Evolutionary conservation across 2,797 vertebrate genomes (phyloP).

Genomic region (Naso thynnoides): DNA sequence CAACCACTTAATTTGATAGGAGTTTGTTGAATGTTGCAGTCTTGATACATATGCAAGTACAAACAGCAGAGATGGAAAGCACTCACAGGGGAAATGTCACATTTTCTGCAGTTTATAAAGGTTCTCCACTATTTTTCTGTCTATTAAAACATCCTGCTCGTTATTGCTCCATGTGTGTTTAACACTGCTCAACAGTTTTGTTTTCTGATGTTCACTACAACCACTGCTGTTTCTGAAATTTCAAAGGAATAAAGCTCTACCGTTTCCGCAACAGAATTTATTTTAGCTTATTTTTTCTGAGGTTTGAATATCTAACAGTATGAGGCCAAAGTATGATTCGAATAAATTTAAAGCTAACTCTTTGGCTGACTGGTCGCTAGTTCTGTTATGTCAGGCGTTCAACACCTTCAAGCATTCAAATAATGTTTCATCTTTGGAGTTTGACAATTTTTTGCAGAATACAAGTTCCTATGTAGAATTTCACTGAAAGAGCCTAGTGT

Average conservation of each 20-base stretch:
- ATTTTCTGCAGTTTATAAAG: neutral
- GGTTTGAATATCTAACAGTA: neutral
- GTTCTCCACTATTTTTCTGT: neutral
- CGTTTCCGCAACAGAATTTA: neutral
- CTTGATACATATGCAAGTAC: neutral
- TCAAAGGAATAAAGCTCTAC: neutral
- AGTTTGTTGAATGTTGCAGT: neutral
- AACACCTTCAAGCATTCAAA: slow-evolving; percentile 25
- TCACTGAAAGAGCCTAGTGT: neutral
- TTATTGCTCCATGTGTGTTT: neutral
- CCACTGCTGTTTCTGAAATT: neutral
- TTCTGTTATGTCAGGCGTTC: neutral
- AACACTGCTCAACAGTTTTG: too few relatives aligned
- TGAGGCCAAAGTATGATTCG: neutral
- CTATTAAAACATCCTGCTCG: slow-evolving; percentile 16
- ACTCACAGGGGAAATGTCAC: neutral
- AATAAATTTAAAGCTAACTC: slow-evolving; percentile 54
- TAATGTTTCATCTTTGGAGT: slow-evolving; percentile 53
- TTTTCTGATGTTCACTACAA: neutral
- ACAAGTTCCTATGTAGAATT: slow-evolving; percentile 11
- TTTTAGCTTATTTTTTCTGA: neutral
- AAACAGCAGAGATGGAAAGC: neutral
- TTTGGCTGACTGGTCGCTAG: slow-evolving; percentile 64
- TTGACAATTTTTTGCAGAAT: slow-evolving; percentile 28
- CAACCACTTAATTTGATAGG: neutral